Conservation (phyloP, 2,888 invertebrate genomes). For the Cheilosia pagana region DNA sequence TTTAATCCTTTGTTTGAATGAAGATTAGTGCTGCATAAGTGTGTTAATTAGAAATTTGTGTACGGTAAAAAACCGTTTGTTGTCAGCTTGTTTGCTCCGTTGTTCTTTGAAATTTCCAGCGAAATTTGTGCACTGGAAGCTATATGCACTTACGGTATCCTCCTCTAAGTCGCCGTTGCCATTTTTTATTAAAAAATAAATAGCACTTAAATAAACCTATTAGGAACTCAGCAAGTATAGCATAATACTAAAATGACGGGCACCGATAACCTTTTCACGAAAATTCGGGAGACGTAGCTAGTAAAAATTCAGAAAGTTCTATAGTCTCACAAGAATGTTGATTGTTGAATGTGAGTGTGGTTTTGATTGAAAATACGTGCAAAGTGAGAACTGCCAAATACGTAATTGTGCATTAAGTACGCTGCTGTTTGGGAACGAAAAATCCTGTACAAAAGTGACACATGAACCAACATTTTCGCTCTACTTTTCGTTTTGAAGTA, state of each 20-base stretch:
- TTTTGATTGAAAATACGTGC: no score
- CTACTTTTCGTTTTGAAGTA: no score
- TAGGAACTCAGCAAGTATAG: background rate
- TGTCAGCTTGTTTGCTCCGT: background rate
- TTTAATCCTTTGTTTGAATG: conserved; percentile 27
- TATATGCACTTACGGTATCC: background rate
- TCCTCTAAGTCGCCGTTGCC: background rate
- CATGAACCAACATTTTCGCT: no score
- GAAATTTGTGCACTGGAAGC: background rate
- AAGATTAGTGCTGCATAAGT: conserved; percentile 18
- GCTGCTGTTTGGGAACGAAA: no score
- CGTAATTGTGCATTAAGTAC: no score
- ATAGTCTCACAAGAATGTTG: no score
- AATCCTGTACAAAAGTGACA: no score
- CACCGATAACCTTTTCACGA: no score
- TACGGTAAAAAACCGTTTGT: background rate
- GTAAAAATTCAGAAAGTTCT: no score
- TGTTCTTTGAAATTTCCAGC: conserved; percentile 4
- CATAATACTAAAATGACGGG: background rate
- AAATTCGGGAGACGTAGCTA: no score
- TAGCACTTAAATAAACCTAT: conserved; percentile 7
- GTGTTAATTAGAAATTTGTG: conserved; percentile 30
- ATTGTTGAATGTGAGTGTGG: no score
- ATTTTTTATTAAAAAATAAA: conserved; percentile 2
- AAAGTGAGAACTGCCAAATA: no score